These are phyloP conservation scores for Lophotis ruficrista DNA, from an alignment of 2,113 vertebrate genomes.

Conservation along the genomic window DNA sequence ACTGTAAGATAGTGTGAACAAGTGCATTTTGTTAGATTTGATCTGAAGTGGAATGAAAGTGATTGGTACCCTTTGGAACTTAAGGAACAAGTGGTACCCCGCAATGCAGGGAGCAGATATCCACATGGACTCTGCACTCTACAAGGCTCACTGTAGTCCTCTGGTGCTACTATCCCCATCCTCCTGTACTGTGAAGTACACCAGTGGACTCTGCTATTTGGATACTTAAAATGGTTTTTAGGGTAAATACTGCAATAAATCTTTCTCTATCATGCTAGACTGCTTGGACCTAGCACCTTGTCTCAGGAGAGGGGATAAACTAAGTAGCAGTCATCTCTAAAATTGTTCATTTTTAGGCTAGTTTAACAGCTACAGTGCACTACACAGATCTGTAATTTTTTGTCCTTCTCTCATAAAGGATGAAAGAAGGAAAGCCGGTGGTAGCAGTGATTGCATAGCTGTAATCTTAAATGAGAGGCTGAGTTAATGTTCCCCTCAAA, in stretches of 20 bases:
- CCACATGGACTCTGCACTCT: not conserved
- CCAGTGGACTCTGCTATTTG: not conserved
- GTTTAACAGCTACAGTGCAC: not conserved
- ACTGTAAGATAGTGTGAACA: not conserved
- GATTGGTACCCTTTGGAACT: not conserved
- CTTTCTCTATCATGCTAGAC: not conserved
- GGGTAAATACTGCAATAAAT: not conserved
- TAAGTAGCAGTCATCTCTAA: not conserved
- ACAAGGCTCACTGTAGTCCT: not conserved
- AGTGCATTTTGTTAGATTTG: not conserved
- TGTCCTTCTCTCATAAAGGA: not conserved
- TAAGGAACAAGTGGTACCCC: not conserved
- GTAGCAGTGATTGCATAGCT: not conserved
- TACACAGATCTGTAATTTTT: not conserved
- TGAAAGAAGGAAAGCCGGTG: not conserved
- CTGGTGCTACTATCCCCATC: accelerated
- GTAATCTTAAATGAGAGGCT: not conserved
- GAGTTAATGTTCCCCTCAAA: not conserved
- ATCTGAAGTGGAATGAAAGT: not conserved
- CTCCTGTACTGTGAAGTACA: not conserved
- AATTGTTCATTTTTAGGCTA: not conserved
- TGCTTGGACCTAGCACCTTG: not conserved
- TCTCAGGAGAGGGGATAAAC: not conserved
- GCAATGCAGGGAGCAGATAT: not conserved
- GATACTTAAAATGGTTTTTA: not conserved